Conservation (phyloP, 2,888 invertebrate species). For the Sicus ferrugineus region DNA sequence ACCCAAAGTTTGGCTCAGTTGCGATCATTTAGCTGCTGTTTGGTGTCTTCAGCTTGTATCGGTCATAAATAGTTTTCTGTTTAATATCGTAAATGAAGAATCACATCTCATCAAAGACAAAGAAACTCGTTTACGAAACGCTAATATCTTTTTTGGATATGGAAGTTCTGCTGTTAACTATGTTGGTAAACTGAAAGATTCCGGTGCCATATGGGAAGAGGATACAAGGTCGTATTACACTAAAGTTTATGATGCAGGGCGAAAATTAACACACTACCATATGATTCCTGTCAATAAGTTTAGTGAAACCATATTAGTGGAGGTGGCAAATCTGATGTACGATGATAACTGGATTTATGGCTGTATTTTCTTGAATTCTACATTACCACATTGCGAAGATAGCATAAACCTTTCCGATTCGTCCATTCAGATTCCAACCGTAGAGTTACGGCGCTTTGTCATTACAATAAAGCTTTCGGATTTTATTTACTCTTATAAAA, state of each 20-base stretch:
- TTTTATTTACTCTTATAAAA: conserved; percentile 61
- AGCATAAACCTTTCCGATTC: conserved; percentile 11
- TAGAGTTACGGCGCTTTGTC: not conserved
- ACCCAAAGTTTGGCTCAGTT: conserved; percentile 85
- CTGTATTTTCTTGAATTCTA: conserved; percentile 65
- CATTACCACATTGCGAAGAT: not conserved
- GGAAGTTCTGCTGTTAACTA: not conserved
- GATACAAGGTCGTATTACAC: conserved; percentile 65
- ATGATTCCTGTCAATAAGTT: conserved; percentile 49
- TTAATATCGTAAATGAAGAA: conserved; percentile 74
- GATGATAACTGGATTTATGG: conserved; percentile 80
- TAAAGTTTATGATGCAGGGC: conserved; percentile 53
- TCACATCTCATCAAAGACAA: conserved; percentile 56
- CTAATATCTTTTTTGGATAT: conserved; percentile 52
- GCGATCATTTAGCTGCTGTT: conserved; percentile 89
- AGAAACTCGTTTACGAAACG: conserved; percentile 50
- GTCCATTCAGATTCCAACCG: conserved; percentile 8
- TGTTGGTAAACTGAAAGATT: conserved; percentile 2
- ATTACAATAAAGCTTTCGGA: not conserved
- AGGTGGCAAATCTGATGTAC: conserved; percentile 74
- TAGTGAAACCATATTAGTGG: conserved; percentile 44
- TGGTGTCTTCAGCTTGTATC: conserved; percentile 93
- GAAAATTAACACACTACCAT: conserved; percentile 54
- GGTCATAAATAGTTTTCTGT: conserved; percentile 79
- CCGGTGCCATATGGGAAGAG: conserved; percentile 66